Conservation (phyloP, 2,797 vertebrate genomes). For the Myotis findleyi region DNA sequence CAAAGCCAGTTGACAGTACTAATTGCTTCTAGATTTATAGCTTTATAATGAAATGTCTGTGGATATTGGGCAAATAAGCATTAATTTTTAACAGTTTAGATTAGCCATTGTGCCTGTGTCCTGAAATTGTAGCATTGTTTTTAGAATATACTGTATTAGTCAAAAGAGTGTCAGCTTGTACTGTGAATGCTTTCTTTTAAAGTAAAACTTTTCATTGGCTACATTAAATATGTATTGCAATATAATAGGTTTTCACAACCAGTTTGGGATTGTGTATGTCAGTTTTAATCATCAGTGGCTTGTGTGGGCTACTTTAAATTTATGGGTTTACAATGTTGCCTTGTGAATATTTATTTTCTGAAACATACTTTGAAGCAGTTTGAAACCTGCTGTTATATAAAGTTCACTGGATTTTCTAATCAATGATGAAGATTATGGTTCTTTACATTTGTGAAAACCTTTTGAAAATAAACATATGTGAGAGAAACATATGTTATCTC, state of each 20-base stretch:
- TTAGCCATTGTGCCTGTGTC: slow-evolving; percentile 63
- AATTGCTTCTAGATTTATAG: slow-evolving; percentile 63
- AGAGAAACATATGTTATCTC: slow-evolving; percentile 55
- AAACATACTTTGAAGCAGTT: slow-evolving; percentile 67
- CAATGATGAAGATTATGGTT: slow-evolving; percentile 55
- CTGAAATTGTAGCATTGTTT: slow-evolving; percentile 69
- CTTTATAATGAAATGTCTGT: slow-evolving; percentile 69
- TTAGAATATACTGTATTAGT: slow-evolving; percentile 61
- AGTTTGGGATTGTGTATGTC: slow-evolving; percentile 61
- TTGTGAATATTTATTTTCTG: slow-evolving; percentile 72
- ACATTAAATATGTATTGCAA: slow-evolving; percentile 45
- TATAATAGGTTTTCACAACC: slow-evolving; percentile 63
- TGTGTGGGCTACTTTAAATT: slow-evolving; percentile 67
- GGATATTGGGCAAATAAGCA: slow-evolving; percentile 64
- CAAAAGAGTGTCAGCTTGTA: slow-evolving; percentile 42
- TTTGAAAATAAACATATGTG: slow-evolving; percentile 60
- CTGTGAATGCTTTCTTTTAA: slow-evolving; percentile 58
- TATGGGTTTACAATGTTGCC: slow-evolving; percentile 63
- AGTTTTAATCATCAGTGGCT: slow-evolving; percentile 55
- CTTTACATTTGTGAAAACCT: slow-evolving; percentile 59
- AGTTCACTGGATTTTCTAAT: slow-evolving; percentile 69
- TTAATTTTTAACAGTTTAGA: slow-evolving; percentile 59
- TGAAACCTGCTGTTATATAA: slow-evolving; percentile 64
- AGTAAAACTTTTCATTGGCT: slow-evolving; percentile 66
- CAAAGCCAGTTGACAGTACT: slow-evolving; percentile 54